Conservation (phyloP, 2,888 invertebrate genomes). For the Synanthedon formicaeformis region DNA sequence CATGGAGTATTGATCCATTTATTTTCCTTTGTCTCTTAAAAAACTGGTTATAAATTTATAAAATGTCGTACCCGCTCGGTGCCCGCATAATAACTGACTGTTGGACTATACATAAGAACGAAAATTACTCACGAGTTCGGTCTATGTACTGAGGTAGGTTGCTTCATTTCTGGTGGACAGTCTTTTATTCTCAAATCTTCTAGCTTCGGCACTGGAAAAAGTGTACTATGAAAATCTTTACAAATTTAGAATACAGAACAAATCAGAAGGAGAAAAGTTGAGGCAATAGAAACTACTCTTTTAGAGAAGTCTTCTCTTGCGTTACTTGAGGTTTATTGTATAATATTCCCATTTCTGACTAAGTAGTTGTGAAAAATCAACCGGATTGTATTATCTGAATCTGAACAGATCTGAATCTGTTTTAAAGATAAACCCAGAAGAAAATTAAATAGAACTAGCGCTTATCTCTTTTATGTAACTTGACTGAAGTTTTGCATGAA, state of each 20-base stretch:
- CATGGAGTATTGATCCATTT: not conserved
- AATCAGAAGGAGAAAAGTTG: no score
- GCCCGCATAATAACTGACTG: not conserved
- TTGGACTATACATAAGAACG: constrained; percentile 1
- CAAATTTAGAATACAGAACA: not conserved
- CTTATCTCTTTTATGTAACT: no score
- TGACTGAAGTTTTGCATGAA: no score
- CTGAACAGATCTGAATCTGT: no score
- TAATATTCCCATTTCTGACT: no score
- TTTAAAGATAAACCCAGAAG: no score
- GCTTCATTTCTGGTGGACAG: constrained; percentile 62
- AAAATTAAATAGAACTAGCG: no score
- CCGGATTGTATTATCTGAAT: no score
- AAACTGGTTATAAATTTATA: not conserved
- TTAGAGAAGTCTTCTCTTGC: no score
- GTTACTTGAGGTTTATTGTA: no score
- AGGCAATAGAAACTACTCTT: no score
- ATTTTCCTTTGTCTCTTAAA: not conserved
- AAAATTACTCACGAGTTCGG: constrained; percentile 58
- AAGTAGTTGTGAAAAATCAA: no score
- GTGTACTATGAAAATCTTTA: not conserved
- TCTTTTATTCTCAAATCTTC: constrained; percentile 70
- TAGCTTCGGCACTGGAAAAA: constrained; percentile 55
- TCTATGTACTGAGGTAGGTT: constrained; percentile 64
- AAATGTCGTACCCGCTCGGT: not conserved